Base-by-base conservation (phyloP, 37 sponge, comb jelly and placozoan genomes). In the Chondrilla cf. caribensis region DNA sequence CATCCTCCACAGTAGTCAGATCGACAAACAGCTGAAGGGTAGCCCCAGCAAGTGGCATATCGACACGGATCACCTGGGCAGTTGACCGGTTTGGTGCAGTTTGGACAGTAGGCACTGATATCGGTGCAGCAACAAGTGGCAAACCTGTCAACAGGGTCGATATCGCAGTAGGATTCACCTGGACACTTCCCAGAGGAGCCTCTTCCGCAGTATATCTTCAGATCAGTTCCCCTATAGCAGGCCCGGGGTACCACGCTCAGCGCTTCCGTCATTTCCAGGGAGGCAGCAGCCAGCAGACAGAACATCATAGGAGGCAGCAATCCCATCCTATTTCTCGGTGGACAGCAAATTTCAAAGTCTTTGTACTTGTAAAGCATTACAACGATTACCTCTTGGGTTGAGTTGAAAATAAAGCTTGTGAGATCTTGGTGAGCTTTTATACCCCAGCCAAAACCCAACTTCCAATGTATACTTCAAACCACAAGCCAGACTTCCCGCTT, bases 1-100 rank as follows among this genome's bases (percentile, higher is more conserved):
- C 76, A 73, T 19, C 76, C 76, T 38, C 76, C 76, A 21, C 76
- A 73, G 42, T 38, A 73, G 76, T 73, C 76, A 25, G 76, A 0
- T 4, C 21, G 25, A 25, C 76, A 73, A 1, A 0, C 24, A 1
- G 76, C 76, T 41, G 17, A 17, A n/a, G 76, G 76, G 7, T 40
- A 42, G 24, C 42, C 76, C 14, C 38, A 43, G 40, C 76, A 73
- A n/a, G 44, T 11, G 21, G 76, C 15, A n/a, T 41, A 40, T 2
- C 18, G 2, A 21, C 76, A 73, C 7, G 76, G 76, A 25, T 73
- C 43, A 17, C 36, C 44, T 43, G 15, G 0, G 6, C 76, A 73
- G 1, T 2, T 3, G 6, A 40, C 42, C 9, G 76, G 42, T 73
- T 1, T 9, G 43, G 76, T 73, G 44, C 76, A 73, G 41, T 73